These are phyloP conservation scores for Physeter macrocephalus DNA, from an alignment of 2,113 vertebrate genomes.

Conservation along the genomic window DNA sequence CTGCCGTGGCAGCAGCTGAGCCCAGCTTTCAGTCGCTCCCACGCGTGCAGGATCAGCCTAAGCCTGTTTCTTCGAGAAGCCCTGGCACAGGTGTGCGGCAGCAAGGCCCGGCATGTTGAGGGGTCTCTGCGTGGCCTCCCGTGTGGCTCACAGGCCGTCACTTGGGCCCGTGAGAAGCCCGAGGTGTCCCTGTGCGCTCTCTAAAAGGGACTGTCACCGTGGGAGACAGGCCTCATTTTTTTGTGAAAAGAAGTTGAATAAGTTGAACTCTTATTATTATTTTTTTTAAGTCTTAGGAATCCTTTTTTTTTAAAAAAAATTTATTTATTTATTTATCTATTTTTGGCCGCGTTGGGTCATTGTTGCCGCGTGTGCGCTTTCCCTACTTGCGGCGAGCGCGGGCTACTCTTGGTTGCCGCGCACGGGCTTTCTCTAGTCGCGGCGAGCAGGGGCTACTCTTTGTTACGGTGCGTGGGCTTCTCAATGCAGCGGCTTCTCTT, in stretches of 20 bases:
- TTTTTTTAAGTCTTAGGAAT: too few species aligned
- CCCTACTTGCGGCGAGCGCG: too few species aligned
- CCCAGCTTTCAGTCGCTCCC: neutral
- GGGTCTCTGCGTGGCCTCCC: neutral
- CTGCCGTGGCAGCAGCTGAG: neutral
- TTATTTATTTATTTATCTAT: too few species aligned
- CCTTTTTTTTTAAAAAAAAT: too few species aligned
- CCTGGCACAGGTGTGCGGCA: neutral
- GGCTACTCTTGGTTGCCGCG: too few species aligned
- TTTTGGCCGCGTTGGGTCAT: too few species aligned
- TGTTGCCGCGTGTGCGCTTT: too few species aligned
- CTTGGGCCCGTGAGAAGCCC: neutral
- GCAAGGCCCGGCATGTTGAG: neutral
- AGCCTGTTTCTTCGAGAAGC: neutral
- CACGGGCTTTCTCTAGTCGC: too few species aligned
- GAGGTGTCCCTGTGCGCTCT: neutral
- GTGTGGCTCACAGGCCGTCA: fast-evolving
- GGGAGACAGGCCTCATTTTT: neutral
- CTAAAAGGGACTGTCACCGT: neutral
- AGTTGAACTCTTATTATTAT: neutral
- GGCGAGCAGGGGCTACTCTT: too few species aligned
- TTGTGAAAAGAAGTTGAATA: neutral
- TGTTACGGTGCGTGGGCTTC: too few species aligned
- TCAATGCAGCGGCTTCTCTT: too few species aligned
- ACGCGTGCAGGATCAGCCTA: fast-evolving